Evolutionary conservation across 1,140 invertebrate species (phyloP).

Genomic region (Zophobas atratus): DNA sequence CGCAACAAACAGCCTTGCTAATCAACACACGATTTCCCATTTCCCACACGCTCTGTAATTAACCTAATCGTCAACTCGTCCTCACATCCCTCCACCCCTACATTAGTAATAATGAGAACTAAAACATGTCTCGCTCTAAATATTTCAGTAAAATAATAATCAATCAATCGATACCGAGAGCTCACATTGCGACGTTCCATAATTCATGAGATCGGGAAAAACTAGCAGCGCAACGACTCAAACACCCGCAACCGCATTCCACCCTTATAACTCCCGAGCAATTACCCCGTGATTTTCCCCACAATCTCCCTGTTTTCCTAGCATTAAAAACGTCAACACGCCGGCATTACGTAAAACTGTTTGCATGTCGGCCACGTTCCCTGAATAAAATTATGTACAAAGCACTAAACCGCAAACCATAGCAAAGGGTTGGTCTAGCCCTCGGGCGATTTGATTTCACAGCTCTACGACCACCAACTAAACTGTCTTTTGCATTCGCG

Average conservation of each 20-base stretch:
- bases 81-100: not conserved
- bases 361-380: slow-evolving; percentile 7
- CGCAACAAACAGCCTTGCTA: no score
- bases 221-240: slow-evolving; percentile 2
- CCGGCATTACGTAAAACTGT: not conserved
- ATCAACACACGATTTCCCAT: no score
- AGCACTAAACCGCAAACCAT: slow-evolving; percentile 16
- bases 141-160: slow-evolving; percentile 36
- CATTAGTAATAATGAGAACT: slow-evolving; percentile 16
- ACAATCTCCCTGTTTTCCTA: slow-evolving; percentile 11
- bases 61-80: no score
- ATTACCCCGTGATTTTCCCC: slow-evolving; percentile 2
- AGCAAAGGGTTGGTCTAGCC: not conserved
- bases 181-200: slow-evolving; percentile 19
- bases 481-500: not conserved
- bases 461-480: slow-evolving; percentile 28
- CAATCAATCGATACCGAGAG: slow-evolving; percentile 32
- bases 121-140: slow-evolving; percentile 14
- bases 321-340: slow-evolving; percentile 6
- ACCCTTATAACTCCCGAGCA: not conserved
- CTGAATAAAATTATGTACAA: slow-evolving; percentile 14
- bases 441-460: slow-evolving; percentile 29
- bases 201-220: slow-evolving; percentile 9
- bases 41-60: no score
- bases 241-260: not conserved